Base-by-base conservation (phyloP, 2,797 vertebrate genomes). In the Borostomias antarcticus region DNA sequence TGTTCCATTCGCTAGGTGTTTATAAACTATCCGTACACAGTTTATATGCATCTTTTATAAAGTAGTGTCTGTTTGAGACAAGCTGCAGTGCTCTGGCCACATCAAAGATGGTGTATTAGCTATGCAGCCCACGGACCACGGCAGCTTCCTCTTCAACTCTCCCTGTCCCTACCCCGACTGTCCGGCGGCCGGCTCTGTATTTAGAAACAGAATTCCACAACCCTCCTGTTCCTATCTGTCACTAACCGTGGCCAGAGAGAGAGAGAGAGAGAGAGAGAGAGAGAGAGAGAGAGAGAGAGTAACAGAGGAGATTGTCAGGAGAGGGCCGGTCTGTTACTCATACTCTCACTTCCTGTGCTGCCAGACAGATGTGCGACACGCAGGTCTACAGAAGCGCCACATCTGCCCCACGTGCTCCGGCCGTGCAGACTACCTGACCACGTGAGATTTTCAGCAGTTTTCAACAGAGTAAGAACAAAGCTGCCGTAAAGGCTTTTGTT, bases 91-190 rank as follows among this genome's bases (percentile, higher is more conserved):
- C 21, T 19, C 33, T 1, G 0, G 48, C 59, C 50, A 75, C 68
- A 73, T 83, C 73, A 85, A 78, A 84, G 67, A 61, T 58, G 56
- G n/a, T 45, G 2, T 48, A 67, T 77, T 73, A 74, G 29, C 40
- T 58, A 74, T 76, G 62, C 70, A 75, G 64, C 29, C 19, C 61
- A 57, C 29, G 68, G 19, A 50, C 5, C 48, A 56, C 26, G 62
- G 17, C 33, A 51, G 32, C 62, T 57, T 75, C 73, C 62, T 58
- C 53, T 26, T 19, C 28, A 45, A 48, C 23, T 33, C 19, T 68
- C 19, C 33, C 43, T 32, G 17, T 47, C 29, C 19, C 58, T 25
- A 56, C 33, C 17, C 17, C 23, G 48, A 8, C 32, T 19, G 23
- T 35, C 63, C 23, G 23, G 51, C 61, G 58, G 7, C 53, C n/a